Base-by-base conservation (phyloP, 2,113 vertebrate species). In the Mobula birostris region DNA sequence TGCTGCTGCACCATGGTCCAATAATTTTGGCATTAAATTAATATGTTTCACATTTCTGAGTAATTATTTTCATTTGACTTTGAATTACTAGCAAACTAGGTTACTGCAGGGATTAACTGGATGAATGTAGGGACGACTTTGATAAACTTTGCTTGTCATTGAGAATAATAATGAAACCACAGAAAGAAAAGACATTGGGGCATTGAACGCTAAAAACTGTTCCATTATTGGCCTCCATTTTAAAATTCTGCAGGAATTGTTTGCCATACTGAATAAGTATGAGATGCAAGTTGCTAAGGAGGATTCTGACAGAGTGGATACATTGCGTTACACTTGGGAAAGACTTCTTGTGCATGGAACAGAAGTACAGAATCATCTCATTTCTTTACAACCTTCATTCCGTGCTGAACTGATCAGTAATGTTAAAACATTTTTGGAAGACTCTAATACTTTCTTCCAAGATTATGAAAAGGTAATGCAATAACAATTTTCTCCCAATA, bases 371-470 rank as follows among this genome's bases (percentile, higher is more conserved):
- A 92, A 92, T 27, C 90, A 92, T 70, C 90, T 92, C 66, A 92
- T 92, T 40, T 70, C 90, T 72, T 92, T 92, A 66, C 90, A 92
- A 72, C 90, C 90, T 27, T 72, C 90, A 92, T 92, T 92, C 68
- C 90, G 68, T 27, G 17, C 90, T 48, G 90, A 92, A 72, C 68
- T 92, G 32, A 92, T 92, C 68, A 72, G 8, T n/a, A 70, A 74
- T 72, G 36, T 72, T 40, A 72, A 92, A 92, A 40, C 14, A 0
- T 92, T 92, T 29, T 72, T 68, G 5, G 66, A 72, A 70, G 90
- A 92, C 19, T 72, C 66, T 27, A 40, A 72, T 48, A 92, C 19
- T 40, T 92, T 92, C 70, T 92, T 21, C 36, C 36, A n/a, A 17
- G 68, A 92, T n/a, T 92, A 72, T 48, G 90, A 72, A 40, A 92